phyloP scores from a whole-genome alignment of 2,113 vertebrate genomes.

The Myocastor coypus region DNA sequence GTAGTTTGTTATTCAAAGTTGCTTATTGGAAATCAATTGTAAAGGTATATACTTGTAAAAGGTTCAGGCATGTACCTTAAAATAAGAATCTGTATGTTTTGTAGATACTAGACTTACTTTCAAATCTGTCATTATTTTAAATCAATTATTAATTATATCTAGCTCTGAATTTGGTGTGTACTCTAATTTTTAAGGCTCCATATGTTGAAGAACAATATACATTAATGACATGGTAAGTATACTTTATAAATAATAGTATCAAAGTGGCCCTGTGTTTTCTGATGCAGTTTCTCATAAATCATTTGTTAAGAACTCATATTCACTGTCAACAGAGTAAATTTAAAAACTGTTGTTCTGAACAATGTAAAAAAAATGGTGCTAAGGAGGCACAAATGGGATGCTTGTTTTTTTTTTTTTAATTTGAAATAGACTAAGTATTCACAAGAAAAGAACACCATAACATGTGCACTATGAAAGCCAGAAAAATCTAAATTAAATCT shows the following conservation, averaged over 20 bases:
- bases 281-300: constrained; percentile 51
- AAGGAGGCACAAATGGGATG: constrained; percentile 65
- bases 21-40: constrained; percentile 76
- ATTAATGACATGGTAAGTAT: constrained; percentile 35
- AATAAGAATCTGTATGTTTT: constrained; percentile 45
- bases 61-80: constrained; percentile 44
- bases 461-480: constrained; percentile 28
- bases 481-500: constrained; percentile 35
- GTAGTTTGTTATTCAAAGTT: constrained; percentile 56
- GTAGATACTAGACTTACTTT: constrained; percentile 8
- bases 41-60: constrained; percentile 68
- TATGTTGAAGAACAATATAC: not conserved
- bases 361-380: constrained; percentile 57
- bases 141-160: not conserved
- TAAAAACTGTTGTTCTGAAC: constrained; percentile 62
- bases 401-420: constrained; percentile 48
- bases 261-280: constrained; percentile 27
- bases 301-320: constrained; percentile 49
- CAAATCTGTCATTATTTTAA: constrained; percentile 58
- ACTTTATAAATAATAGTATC: constrained; percentile 53
- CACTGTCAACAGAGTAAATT: constrained; percentile 57
- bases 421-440: constrained; percentile 51
- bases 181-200: not conserved
- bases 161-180: not conserved
- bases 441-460: constrained; percentile 60